Evolutionary conservation across 2,888 invertebrate species (phyloP).

Genomic region (Chloroclysta siterata): DNA sequence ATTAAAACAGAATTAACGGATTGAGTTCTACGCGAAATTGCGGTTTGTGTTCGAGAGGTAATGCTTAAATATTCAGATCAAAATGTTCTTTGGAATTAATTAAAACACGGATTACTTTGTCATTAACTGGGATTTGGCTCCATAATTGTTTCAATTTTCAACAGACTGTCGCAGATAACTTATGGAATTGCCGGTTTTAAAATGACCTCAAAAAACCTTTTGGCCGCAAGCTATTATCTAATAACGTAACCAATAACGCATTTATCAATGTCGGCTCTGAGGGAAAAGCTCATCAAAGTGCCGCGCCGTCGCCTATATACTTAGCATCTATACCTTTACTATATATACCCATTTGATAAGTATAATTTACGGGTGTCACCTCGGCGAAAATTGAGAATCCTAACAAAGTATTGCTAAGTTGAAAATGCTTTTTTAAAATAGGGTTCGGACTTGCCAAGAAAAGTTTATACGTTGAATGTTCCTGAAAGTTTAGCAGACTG

Average conservation of each 20-base stretch:
- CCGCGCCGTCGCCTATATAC: constrained; percentile 23
- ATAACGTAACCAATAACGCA: constrained; percentile 39
- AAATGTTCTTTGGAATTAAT: constrained; percentile 21
- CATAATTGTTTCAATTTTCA: constrained; percentile 18
- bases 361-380: constrained; percentile 11
- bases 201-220: constrained; percentile 32
- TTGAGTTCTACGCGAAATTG: constrained; percentile 1
- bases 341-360: constrained; percentile 9
- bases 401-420: constrained; percentile 2
- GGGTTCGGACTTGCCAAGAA: constrained; percentile 11
- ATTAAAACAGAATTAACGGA: neutral
- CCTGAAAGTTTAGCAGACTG: constrained; percentile 23
- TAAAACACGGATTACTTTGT: constrained; percentile 26
- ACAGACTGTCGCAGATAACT: constrained; percentile 4
- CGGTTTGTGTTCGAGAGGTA: constrained; percentile 7
- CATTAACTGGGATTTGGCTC: constrained; percentile 22
- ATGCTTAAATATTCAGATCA: constrained; percentile 12
- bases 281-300: constrained; percentile 40
- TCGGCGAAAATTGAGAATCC: constrained; percentile 12
- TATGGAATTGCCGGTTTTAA: constrained; percentile 17
- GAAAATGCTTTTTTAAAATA: constrained; percentile 13
- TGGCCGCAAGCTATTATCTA: constrained; percentile 38
- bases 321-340: constrained; percentile 3
- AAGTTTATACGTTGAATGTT: constrained; percentile 21
- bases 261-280: constrained; percentile 43